Base-by-base conservation (phyloP, 2,797 vertebrate species). In the Eremophila alpestris region DNA sequence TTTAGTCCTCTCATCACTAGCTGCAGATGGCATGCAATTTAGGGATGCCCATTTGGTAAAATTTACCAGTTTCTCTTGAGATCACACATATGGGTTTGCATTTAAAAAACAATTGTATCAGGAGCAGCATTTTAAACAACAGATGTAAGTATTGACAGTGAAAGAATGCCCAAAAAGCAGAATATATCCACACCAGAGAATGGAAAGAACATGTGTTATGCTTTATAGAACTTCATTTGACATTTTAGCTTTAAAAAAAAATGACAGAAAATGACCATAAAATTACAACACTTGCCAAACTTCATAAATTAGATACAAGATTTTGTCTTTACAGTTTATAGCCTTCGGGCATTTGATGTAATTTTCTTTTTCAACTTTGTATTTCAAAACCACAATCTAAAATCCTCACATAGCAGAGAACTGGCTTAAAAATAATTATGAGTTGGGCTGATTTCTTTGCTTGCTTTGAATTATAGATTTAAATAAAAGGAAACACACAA, bases 1-100 rank as follows among this genome's bases (percentile, higher is more conserved):
- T 97, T 98, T 96, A 94, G 97, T 97, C 96, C 96, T 97, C 96
- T 97, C 97, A 96, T 96, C 93, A 96, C 97, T 97, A 97, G 97
- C 96, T 98, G 95, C 98, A 98, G 98, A 98, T 98, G 98, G 97
- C 93, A 96, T 95, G 96, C 83, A 98, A 98, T 98, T 98, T 98
- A 98, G 94, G 96, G 97, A 97, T 97, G 97, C 97, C 97, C 96
- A 96, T 97, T 98, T 98, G 97, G 97, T 98, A 97, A 97, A 98
- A 97, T 98, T 98, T 97, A 97, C 96, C 97, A 97, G 94, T 95
- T 98, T 97, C 98, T 98, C 98, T 96, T 95, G 98, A 98, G 98
- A 98, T 97, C 90, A 95, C 97, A 97, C 97, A 98, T 98, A 98
- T 94, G 97, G 96, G 96, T 97, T 97, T 97, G 94, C 96, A 97